A percentile compares a stretch with the other conserved stretches of the same genome.
phyloP scores from a whole-genome alignment of 1,140 invertebrate species.

The Drosophila prosaltans region DNA sequence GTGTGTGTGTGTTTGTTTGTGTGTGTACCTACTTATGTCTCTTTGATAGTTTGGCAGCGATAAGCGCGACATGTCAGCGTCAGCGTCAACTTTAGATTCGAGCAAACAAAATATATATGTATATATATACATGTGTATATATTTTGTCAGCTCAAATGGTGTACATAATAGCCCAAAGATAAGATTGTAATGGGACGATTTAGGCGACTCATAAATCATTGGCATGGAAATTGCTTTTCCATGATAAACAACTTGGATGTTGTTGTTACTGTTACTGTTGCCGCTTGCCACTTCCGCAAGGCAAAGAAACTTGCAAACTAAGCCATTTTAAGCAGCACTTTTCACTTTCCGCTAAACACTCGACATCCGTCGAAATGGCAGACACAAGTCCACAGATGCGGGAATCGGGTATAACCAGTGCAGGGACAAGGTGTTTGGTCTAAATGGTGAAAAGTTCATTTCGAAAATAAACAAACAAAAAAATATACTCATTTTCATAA shows the following conservation, averaged over 20 bases:
- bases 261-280: conserved; percentile 48
- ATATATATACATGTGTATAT: conserved; percentile 38
- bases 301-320: conserved; percentile 72
- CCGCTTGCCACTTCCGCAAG: conserved; percentile 64
- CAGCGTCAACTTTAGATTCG: conserved; percentile 55
- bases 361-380: conserved; percentile 63
- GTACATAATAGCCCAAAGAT: conserved; percentile 77
- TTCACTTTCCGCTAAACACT: conserved; percentile 80
- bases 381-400: conserved; percentile 1
- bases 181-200: conserved; percentile 75
- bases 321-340: conserved; percentile 79
- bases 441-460: conserved; percentile 71
- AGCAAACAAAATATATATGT: conserved; percentile 9
- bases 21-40: conserved; percentile 25
- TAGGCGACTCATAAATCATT: conserved; percentile 80
- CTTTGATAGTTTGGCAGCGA: conserved; percentile 74
- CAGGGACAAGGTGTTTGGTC: conserved; percentile 5
- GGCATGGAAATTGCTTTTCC: conserved; percentile 80
- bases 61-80: conserved; percentile 79
- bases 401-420: conserved; percentile 7
- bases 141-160: conserved; percentile 79
- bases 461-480: conserved; percentile 72
- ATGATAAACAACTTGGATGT: conserved; percentile 68
- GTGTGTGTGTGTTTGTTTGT: conserved; percentile 40
- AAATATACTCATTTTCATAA: conserved; percentile 78